These are phyloP conservation scores for Patella pellucida DNA, from an alignment of 2,888 invertebrate species.

Conservation along the genomic window DNA sequence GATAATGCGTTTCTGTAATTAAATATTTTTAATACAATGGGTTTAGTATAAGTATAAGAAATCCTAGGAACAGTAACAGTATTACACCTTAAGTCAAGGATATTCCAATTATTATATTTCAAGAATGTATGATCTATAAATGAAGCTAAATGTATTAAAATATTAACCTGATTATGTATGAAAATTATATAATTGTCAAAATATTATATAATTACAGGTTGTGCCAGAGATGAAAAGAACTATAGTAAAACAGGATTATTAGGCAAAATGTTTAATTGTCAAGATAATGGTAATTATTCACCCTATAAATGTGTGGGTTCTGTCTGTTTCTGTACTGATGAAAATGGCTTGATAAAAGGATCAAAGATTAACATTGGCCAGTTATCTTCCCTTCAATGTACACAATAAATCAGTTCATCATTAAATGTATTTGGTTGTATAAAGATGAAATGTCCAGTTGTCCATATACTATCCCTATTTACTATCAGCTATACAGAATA, in stretches of 20 bases:
- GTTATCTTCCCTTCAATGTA: slow-evolving; percentile 34
- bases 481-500: too few relatives aligned
- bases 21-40: too few relatives aligned
- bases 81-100: too few relatives aligned
- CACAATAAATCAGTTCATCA: not conserved
- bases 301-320: slow-evolving; percentile 46
- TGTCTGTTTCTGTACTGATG: slow-evolving; percentile 47
- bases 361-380: slow-evolving; percentile 34
- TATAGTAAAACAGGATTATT: slow-evolving; percentile 34
- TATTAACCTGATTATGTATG: not conserved
- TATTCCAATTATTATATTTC: too few relatives aligned
- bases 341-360: slow-evolving; percentile 35
- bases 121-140: too few relatives aligned
- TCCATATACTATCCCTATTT: too few relatives aligned
- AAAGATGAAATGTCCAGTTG: too few relatives aligned
- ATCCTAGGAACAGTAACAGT: too few relatives aligned
- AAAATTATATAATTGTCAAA: not conserved
- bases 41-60: too few relatives aligned
- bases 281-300: slow-evolving; percentile 45
- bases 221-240: slow-evolving; percentile 42
- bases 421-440: not conserved
- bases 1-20: too few relatives aligned
- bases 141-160: too few relatives aligned
- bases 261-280: slow-evolving; percentile 44
- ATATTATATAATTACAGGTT: slow-evolving; percentile 33